phyloP scores from a whole-genome alignment of 2,113 vertebrate genomes.

The Saguinus imperator region DNA sequence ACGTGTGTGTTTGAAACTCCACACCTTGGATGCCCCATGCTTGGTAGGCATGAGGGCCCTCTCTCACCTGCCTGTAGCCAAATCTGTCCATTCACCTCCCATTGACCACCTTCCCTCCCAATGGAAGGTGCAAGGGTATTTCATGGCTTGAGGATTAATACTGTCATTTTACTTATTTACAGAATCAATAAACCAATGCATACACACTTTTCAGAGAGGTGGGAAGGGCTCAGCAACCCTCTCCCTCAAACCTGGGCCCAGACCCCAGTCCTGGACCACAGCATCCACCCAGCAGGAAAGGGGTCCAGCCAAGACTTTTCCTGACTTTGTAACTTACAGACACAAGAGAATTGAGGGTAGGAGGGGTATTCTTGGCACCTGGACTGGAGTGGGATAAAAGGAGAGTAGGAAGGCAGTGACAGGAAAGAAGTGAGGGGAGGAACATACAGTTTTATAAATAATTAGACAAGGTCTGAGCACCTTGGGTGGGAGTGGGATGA shows the following conservation, averaged over 20 bases:
- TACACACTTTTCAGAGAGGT: not conserved
- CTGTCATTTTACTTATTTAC: conserved; percentile 60
- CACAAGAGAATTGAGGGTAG: not conserved
- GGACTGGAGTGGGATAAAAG: not conserved
- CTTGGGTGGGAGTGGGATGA: not conserved
- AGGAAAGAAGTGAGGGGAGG: not conserved
- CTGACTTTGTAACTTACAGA: not conserved
- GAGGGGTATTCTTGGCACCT: not conserved
- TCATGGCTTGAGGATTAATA: not conserved
- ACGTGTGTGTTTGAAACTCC: not conserved
- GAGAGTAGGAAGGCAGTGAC: not conserved
- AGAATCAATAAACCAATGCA: conserved; percentile 45
- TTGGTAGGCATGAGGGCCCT: not conserved
- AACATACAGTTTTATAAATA: conserved; percentile 71
- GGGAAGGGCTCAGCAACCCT: not conserved
- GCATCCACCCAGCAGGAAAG: not conserved
- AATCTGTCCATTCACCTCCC: not conserved
- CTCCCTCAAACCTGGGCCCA: not conserved
- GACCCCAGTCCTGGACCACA: not conserved
- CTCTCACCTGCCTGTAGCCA: not conserved
- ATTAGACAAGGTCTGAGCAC: conserved; percentile 2
- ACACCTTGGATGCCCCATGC: not conserved
- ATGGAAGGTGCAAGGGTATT: not conserved
- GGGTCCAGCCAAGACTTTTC: not conserved
- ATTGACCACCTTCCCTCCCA: not conserved